Base-by-base conservation (phyloP, 1,140 invertebrate genomes). In the Brachystomella parvula region DNA sequence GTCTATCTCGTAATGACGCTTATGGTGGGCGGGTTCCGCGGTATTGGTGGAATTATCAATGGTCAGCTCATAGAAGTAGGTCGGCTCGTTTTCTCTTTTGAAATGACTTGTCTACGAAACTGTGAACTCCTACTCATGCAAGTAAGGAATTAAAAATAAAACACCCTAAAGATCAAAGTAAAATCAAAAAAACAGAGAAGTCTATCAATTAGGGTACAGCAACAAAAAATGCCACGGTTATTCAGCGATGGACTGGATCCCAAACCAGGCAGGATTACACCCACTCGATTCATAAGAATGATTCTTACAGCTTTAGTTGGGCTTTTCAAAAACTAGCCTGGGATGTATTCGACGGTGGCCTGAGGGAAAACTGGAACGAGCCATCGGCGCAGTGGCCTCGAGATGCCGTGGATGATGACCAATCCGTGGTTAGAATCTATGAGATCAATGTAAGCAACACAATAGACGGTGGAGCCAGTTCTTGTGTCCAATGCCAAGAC, bases 401-500 rank as follows among this genome's bases (percentile, higher is more conserved):
- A n/a, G 26, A 21, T 31, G 24, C 53, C 30, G 17, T 26, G 17
- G 17, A 49, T 17, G 73, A 73, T 44, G 75, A 76, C 47, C 66
- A 74, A 24, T 78, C 79, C 58, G 66, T 76, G 33, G 82, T 81
- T 24, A 80, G 78, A 71, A 83, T 86, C 39, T 84, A 79, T 73
- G 75, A 77, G 31, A 78, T 86, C 21, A 79, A 82, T 66, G 77
- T 86, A 2, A 83, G 83, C n/a, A 85, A 86, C 75, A 83, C 35
- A 75, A 72, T 82, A n/a, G 76, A 79, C 61, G 81, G 83, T 53
- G 84, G 84, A 75, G 61, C 64, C 3, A 70, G 76, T 2, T 73
- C 71, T 2, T 86, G 84, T 74, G 71, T 80, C 26, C 76, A 77
- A 24, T 86, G 84, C 78, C 82, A 80, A 19, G 76, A 78, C 60